phyloP scores from a whole-genome alignment of 1,140 invertebrate genomes.

The Drosophila serrata region DNA sequence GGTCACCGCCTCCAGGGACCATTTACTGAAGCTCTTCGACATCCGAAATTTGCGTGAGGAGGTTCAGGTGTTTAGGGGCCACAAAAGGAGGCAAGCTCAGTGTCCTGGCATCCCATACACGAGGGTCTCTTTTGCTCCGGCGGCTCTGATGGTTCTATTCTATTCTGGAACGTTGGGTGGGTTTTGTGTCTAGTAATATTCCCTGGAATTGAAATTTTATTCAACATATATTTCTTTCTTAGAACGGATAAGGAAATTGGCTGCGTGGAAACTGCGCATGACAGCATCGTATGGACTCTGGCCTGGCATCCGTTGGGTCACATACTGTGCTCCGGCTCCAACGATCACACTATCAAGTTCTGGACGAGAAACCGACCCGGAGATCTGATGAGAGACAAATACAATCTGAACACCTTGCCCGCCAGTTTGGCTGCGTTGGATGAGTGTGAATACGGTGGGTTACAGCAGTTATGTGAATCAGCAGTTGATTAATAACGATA shows the following conservation, averaged over 20 bases:
- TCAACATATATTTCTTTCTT: not conserved
- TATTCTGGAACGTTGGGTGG: slow-evolving; percentile 99
- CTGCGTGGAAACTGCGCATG: slow-evolving; percentile 98
- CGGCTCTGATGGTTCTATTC: slow-evolving; percentile 98
- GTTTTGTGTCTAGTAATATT: slow-evolving; percentile 16
- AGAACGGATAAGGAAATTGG: slow-evolving; percentile 99
- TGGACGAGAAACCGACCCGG: slow-evolving; percentile 99
- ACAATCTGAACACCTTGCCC: slow-evolving; percentile 97
- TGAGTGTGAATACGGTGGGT: slow-evolving; percentile 90
- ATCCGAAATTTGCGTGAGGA: slow-evolving; percentile 97
- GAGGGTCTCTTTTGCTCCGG: slow-evolving; percentile 98
- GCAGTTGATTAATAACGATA: not conserved
- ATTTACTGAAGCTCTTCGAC: slow-evolving; percentile 99
- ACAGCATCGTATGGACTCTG: slow-evolving; percentile 99
- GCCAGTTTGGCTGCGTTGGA: slow-evolving; percentile 90
- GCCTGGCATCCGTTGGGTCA: slow-evolving; percentile 99
- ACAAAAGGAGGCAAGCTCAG: slow-evolving; percentile 99
- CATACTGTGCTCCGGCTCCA: slow-evolving; percentile 98
- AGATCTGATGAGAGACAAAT: slow-evolving; percentile 98
- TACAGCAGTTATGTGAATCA: fast-evolving
- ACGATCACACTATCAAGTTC: slow-evolving; percentile 99
- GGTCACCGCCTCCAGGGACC: slow-evolving; percentile 98
- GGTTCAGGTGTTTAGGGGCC: slow-evolving; percentile 98
- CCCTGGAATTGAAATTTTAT: not conserved
- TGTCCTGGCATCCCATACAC: slow-evolving; percentile 99